Evolutionary conservation across 2,888 invertebrate species (phyloP).

Genomic region (Ariolimax columbianus): DNA sequence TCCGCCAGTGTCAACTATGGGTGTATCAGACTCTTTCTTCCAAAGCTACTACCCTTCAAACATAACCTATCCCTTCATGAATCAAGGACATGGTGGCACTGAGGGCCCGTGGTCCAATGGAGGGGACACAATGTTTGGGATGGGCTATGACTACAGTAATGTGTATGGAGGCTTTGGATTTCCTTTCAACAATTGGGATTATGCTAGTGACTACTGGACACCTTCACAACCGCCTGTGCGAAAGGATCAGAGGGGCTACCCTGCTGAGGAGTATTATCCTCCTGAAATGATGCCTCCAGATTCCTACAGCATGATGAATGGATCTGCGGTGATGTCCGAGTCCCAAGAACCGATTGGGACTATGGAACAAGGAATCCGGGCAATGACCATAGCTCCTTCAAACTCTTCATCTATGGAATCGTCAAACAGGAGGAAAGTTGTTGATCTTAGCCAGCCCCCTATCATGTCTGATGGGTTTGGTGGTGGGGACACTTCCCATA

Average conservation of each 20-base stretch:
- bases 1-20: conserved; percentile 75
- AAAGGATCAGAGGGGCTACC: conserved; percentile 82
- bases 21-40: conserved; percentile 77
- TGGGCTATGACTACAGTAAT: conserved; percentile 88
- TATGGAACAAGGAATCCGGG: conserved; percentile 90
- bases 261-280: conserved; percentile 85
- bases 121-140: conserved; percentile 90
- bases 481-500: conserved; percentile 42
- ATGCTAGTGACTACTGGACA: conserved; percentile 88
- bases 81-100: conserved; percentile 88
- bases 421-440: conserved; percentile 51
- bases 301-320: conserved; percentile 74
- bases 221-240: conserved; percentile 64
- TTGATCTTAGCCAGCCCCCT: conserved; percentile 46
- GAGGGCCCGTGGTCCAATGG: conserved; percentile 93
- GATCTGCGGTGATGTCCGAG: conserved; percentile 58
- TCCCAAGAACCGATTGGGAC: conserved; percentile 77
- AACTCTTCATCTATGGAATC: conserved; percentile 27
- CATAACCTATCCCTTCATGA: conserved; percentile 91
- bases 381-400: conserved; percentile 79
- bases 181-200: conserved; percentile 84
- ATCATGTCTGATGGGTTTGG: conserved; percentile 45
- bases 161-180: conserved; percentile 83
- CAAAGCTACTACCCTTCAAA: conserved; percentile 81
- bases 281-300: conserved; percentile 77